Percentiles rank a stretch among this genome's conserved stretches.
Conservation (phyloP, 1,140 invertebrate genomes). For the Cryptotermes secundus region DNA sequence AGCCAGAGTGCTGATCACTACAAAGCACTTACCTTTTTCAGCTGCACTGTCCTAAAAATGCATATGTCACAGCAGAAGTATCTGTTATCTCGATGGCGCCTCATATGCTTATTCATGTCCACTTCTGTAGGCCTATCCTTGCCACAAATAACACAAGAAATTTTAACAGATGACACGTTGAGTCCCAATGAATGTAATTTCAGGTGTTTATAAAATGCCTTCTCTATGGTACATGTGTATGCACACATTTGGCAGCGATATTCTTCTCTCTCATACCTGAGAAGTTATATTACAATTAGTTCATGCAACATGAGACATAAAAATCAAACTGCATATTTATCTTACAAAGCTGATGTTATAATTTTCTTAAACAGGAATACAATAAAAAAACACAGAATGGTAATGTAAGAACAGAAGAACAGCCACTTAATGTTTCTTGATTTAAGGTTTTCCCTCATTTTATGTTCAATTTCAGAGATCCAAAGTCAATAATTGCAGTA, state of each 20-base stretch:
- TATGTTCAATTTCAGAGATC: too few relatives aligned
- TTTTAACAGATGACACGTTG: constrained; percentile 43
- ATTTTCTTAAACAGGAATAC: too few relatives aligned
- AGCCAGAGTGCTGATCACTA: too few relatives aligned
- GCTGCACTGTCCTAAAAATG: constrained; percentile 56
- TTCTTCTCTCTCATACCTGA: constrained; percentile 57
- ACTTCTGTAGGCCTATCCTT: constrained; percentile 55
- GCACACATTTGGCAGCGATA: constrained; percentile 56
- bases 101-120: constrained; percentile 56
- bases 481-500: too few relatives aligned
- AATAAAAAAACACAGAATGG: too few relatives aligned
- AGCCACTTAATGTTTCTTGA: too few relatives aligned
- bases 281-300: constrained; percentile 39
- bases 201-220: constrained; percentile 56
- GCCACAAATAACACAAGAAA: constrained; percentile 60
- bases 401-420: too few relatives aligned
- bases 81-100: constrained; percentile 55
- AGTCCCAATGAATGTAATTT: constrained; percentile 46
- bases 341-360: too few relatives aligned
- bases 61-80: constrained; percentile 60
- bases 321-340: too few relatives aligned
- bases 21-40: constrained; percentile 52
- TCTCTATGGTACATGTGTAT: constrained; percentile 59
- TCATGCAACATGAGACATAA: constrained; percentile 39
- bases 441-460: too few relatives aligned